Evolutionary conservation across 2,797 vertebrate species (phyloP).

Genomic region (Sebastes taczanowskii): DNA sequence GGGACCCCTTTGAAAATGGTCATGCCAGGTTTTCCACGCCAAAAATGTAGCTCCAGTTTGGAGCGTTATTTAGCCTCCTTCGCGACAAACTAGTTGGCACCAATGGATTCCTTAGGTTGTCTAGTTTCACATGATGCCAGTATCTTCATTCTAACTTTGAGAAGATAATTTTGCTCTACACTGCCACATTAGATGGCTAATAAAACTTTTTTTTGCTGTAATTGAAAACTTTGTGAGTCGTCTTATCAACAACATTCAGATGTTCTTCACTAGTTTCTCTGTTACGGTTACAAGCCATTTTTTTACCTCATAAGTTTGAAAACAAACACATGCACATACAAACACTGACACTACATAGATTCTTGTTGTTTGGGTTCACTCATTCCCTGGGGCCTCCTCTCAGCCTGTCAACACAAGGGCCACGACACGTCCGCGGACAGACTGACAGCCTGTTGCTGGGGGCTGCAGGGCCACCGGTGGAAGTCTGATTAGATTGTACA

Average conservation of each 20-base stretch:
- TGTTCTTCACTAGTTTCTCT: constrained; percentile 8
- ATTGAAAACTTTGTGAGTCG: constrained; percentile 32
- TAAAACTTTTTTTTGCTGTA: not conserved
- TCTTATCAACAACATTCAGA: not conserved
- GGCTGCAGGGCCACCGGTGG: constrained; percentile 15
- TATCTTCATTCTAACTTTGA: too few species aligned
- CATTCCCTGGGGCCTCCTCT: constrained; percentile 39
- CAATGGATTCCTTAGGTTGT: too few species aligned
- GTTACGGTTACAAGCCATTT: not conserved
- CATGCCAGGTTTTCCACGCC: too few species aligned
- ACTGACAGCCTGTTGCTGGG: constrained; percentile 30
- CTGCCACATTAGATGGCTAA: too few species aligned
- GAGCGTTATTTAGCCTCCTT: too few species aligned
- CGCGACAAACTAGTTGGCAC: too few species aligned
- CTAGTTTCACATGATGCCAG: too few species aligned
- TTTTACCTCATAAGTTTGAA: not conserved
- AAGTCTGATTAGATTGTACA: constrained; percentile 46
- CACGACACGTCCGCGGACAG: constrained; percentile 19
- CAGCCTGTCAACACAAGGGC: constrained; percentile 49
- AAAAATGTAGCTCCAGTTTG: too few species aligned
- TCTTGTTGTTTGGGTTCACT: constrained; percentile 47
- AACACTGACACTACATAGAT: constrained; percentile 25
- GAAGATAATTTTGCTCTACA: too few species aligned
- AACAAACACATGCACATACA: not conserved
- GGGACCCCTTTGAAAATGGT: too few species aligned